Conservation (phyloP, 2,113 vertebrate species). For the Leiothrix lutea region DNA sequence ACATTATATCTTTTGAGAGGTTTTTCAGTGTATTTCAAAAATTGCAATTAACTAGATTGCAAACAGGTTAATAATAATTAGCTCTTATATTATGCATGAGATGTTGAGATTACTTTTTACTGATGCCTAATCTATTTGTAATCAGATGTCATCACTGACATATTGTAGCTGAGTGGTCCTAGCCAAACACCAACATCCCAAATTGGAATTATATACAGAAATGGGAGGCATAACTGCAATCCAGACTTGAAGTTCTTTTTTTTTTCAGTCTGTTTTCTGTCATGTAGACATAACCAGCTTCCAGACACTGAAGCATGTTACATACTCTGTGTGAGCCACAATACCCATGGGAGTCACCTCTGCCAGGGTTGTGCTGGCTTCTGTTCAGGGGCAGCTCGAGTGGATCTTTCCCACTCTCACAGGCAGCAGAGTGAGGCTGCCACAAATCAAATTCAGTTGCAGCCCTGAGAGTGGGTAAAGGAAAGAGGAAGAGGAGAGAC, state of each 20-base stretch:
- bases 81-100: background rate
- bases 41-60: background rate
- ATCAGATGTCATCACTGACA: background rate
- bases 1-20: background rate
- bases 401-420: fast-evolving
- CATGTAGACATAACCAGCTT: background rate
- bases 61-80: background rate
- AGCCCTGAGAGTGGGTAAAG: background rate
- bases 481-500: background rate
- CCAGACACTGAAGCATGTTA: background rate
- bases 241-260: background rate
- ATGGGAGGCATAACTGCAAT: background rate
- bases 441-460: background rate
- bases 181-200: background rate
- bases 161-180: background rate
- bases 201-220: background rate
- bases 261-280: background rate
- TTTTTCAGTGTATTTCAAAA: background rate
- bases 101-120: background rate
- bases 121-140: background rate
- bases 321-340: background rate
- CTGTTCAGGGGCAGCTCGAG: background rate
- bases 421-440: background rate
- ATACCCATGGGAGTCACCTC: background rate
- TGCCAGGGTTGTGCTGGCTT: background rate